Base-by-base conservation (phyloP, 2,888 invertebrate genomes). In the Idaea dimidiata region DNA sequence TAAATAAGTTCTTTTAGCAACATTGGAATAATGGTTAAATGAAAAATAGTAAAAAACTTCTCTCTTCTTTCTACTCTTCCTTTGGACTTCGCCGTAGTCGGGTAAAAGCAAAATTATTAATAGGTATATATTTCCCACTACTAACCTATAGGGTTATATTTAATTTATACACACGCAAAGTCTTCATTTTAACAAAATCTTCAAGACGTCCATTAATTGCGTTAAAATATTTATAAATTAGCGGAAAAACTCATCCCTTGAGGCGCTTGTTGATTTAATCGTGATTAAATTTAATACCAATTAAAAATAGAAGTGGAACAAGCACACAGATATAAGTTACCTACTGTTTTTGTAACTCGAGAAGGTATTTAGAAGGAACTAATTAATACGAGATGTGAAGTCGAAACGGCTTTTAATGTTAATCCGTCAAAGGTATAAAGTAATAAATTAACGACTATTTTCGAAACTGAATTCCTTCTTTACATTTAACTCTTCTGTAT, bases 331-430 rank as follows among this genome's bases (percentile, higher is more conserved):
- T 24, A 24, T 24, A 24, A 24, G 24, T 24, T 24, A 24, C 24
- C 24, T 24, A 60, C 69, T 76, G 72, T 77, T 76, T 69, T 72
- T 66, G 77, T 71, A 73, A 75, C 66, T 66, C 67, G 69, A 79
- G 74, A 66, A 65, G 62, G 73, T 77, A 75, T 79, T 24, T 73
- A 77, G 61, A 66, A 65, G 69, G 67, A 68, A 43, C 72, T 76
- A 76, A 78, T 76, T 78, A 78, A 75, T 74, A 63, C 72, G 63
- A 74, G 76, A 77, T 70, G 70, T 64, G 69, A 62, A 65, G 62
- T 18, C 58, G 62, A 69, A 69, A 70, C 70, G 69, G 73, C 63
- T 73, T 72, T 58, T 63, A 60, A 65, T 16, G 8, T 10, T 43
- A 43, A 43, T 43, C 43, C 43, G 6, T 43, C 10, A 43, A 43